These are phyloP conservation scores for Procambarus virginalis DNA, from an alignment of 1,140 invertebrate species.

Conservation along the genomic window DNA sequence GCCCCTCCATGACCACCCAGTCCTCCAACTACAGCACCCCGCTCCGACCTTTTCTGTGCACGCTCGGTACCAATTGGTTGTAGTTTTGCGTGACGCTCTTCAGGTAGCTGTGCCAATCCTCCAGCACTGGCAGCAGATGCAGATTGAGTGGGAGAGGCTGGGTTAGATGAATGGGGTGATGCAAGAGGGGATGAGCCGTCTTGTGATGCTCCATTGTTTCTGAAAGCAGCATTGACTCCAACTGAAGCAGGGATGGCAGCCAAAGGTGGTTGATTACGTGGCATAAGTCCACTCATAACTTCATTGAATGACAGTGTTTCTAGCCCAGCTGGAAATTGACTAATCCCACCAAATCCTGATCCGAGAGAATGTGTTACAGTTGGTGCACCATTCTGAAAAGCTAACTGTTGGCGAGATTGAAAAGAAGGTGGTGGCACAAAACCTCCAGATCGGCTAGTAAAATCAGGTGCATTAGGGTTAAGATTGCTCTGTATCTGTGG, in stretches of 20 bases:
- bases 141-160: conserved; percentile 65
- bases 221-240: conserved; percentile 44
- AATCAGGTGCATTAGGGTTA: conserved; percentile 70
- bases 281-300: conserved; percentile 60
- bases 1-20: conserved; percentile 33
- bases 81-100: conserved; percentile 62
- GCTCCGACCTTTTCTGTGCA: conserved; percentile 70
- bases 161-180: conserved; percentile 67
- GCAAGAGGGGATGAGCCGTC: conserved; percentile 50
- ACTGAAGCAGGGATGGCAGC: conserved; percentile 53
- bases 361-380: conserved; percentile 62
- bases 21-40: conserved; percentile 29
- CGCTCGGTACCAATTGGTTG: conserved; percentile 70
- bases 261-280: conserved; percentile 58
- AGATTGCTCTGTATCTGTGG: conserved; percentile 70
- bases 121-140: conserved; percentile 43
- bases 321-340: conserved; percentile 54
- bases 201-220: conserved; percentile 47
- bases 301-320: conserved; percentile 50
- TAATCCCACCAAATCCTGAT: conserved; percentile 54
- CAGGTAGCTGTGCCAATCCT: conserved; percentile 55
- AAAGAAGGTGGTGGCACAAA: conserved; percentile 68
- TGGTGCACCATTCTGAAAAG: conserved; percentile 65
- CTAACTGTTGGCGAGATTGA: conserved; percentile 65
- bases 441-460: conserved; percentile 61